Conservation (phyloP, 2,888 invertebrate species). For the Lomographa bimaculata region DNA sequence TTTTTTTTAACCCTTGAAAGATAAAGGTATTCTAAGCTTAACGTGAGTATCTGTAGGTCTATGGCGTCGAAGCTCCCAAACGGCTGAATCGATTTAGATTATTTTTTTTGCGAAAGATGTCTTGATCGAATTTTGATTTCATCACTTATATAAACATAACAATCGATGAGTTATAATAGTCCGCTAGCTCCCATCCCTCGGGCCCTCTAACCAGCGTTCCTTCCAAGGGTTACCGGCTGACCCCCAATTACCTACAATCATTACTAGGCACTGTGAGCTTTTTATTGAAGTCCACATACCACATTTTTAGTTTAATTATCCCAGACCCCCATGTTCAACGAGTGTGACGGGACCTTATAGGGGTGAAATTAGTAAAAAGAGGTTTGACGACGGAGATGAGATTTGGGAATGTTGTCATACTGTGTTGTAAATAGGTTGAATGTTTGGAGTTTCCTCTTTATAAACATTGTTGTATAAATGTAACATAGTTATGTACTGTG, state of each 20-base stretch:
- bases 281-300: conserved; percentile 66
- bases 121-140: no score
- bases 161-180: no score
- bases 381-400: conserved; percentile 20
- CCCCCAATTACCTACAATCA: conserved; percentile 80
- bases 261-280: conserved; percentile 76
- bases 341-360: conserved; percentile 47
- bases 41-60: no score
- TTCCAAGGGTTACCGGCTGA: conserved; percentile 73
- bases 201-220: conserved; percentile 47
- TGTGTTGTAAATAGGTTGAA: neutral
- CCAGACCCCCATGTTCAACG: conserved; percentile 41
- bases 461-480: no score
- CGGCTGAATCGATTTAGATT: no score
- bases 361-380: conserved; percentile 15
- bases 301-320: conserved; percentile 78
- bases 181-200: conserved; percentile 37
- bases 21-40: no score
- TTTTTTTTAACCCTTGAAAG: no score
- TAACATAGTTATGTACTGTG: no score
- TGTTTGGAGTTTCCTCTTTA: no score
- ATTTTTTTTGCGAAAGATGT: no score
- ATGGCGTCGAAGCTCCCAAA: no score
- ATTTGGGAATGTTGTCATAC: conserved; percentile 23
- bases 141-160: no score